Evolutionary conservation across 2,113 vertebrate species (phyloP).

Genomic region (Hippocampus mohnikei): DNA sequence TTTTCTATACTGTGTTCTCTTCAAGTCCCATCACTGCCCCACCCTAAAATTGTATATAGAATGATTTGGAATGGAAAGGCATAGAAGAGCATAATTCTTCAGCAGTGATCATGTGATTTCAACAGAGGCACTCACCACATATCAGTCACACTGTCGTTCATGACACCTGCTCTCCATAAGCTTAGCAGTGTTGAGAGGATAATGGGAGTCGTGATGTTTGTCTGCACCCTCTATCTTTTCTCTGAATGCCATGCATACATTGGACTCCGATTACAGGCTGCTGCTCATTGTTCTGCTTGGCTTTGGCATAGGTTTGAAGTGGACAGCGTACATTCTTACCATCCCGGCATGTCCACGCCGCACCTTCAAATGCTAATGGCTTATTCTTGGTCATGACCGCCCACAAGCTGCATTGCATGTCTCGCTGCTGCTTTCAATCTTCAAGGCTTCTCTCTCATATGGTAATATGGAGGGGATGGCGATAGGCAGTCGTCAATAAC

Average conservation of each 20-base stretch:
- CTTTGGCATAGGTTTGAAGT: conserved; percentile 62
- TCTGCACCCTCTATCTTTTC: conserved; percentile 46
- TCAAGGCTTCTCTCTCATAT: conserved; percentile 44
- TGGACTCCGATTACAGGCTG: conserved; percentile 54
- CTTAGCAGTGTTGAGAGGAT: conserved; percentile 48
- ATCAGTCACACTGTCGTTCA: conserved; percentile 39
- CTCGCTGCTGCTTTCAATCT: conserved; percentile 28
- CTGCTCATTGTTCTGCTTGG: conserved; percentile 51
- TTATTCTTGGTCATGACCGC: conserved; percentile 68
- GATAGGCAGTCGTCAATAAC: conserved; percentile 35
- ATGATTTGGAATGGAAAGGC: background rate
- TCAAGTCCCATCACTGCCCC: background rate
- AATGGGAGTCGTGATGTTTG: conserved; percentile 54
- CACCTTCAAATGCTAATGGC: conserved; percentile 73
- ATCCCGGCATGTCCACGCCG: conserved; percentile 51
- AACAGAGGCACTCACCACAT: conserved; percentile 28
- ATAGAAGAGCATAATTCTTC: background rate
- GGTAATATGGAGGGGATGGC: conserved; percentile 41
- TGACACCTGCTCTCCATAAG: conserved; percentile 49
- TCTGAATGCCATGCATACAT: conserved; percentile 57
- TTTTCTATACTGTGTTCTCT: background rate
- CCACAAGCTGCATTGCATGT: conserved; percentile 56
- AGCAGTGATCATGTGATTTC: conserved; percentile 37
- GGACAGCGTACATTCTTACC: conserved; percentile 60
- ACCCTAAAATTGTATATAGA: background rate